Base-by-base conservation (phyloP, 1,140 invertebrate genomes). In the Trichoplusia ni region DNA sequence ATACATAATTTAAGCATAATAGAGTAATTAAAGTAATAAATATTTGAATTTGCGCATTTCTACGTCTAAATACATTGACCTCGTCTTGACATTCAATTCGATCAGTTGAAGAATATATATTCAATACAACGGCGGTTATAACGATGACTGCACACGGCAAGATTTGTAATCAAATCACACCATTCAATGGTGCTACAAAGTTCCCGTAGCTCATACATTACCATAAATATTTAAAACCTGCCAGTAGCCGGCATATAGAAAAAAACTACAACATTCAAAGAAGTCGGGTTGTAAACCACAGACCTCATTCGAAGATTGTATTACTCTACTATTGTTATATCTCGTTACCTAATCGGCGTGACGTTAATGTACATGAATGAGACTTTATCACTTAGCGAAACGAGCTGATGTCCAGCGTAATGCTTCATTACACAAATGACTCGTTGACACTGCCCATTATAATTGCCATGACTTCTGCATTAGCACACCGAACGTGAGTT, bases 261-360 rank as follows among this genome's bases (percentile, higher is more conserved):
- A 31, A 49, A 33, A 33, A 16, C 18, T 21, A n/a, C 3, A 16
- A 8, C 13, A 51, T 5, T 35, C 5, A 8, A 13, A 19, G 42
- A 35, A 31, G 9, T 37, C 40, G 38, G 37, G 40, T 47, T 47
- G 27, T 58, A 44, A 81, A 82, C 78, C 76, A 49, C 78, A 81
- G 65, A 69, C 73, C 76, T 75, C 61, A 61, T 33, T 27, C 53
- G 49, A 37, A 72, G 65, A 79, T 80, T 67, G 58, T 67, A 49
- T 82, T 80, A 79, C 79, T 44, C 7, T 53, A 58, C 16, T 59
- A 51, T 58, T 62, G 62, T 63, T 44, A 51, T 66, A 71, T 63
- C 64, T 63, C 14, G 31, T 64, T 66, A 71, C 58, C 33, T 53
- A 66, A 63, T 59, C 27, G 25, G 7, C 25, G 14, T 33, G 44